phyloP scores from a whole-genome alignment of 2,113 vertebrate genomes.

The Ammodytes dubius region DNA sequence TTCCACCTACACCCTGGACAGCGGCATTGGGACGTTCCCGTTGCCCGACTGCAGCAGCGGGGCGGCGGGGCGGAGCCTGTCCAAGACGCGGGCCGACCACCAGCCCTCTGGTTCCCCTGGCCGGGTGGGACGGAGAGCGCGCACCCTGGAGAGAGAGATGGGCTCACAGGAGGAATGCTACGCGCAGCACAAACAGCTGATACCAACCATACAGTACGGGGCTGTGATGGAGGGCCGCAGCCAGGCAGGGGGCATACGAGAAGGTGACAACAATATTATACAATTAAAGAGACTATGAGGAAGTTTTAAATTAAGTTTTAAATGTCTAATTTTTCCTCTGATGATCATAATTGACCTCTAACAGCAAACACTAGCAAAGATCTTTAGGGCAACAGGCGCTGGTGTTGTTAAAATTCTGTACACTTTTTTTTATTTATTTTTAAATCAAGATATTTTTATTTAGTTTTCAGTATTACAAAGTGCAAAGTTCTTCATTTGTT shows the following conservation, averaged over 20 bases:
- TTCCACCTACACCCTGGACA: conserved; percentile 95
- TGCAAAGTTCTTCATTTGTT: too few species aligned
- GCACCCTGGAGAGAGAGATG: conserved; percentile 93
- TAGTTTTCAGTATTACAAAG: too few species aligned
- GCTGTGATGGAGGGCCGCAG: conserved; percentile 74
- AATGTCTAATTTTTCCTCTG: too few species aligned
- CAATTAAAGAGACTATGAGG: too few species aligned
- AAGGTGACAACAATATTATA: too few species aligned
- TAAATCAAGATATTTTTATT: too few species aligned
- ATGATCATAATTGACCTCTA: too few species aligned
- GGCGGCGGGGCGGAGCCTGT: conserved; percentile 87
- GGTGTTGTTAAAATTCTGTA: too few species aligned
- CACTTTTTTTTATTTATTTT: too few species aligned
- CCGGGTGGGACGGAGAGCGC: conserved; percentile 86
- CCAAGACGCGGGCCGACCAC: conserved; percentile 88
- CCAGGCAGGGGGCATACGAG: conserved; percentile 59
- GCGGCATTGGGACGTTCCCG: conserved; percentile 96
- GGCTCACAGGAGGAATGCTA: conserved; percentile 87
- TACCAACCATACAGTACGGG: conserved; percentile 78
- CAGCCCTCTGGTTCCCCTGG: conserved; percentile 80
- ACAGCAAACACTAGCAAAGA: too few species aligned
- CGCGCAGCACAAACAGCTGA: conserved; percentile 83
- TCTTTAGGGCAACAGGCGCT: too few species aligned
- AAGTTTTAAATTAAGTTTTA: too few species aligned
- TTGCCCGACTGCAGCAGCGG: conserved; percentile 92